Evolutionary conservation across 2,888 invertebrate genomes (phyloP).

Genomic region (Antheraea yamamai): DNA sequence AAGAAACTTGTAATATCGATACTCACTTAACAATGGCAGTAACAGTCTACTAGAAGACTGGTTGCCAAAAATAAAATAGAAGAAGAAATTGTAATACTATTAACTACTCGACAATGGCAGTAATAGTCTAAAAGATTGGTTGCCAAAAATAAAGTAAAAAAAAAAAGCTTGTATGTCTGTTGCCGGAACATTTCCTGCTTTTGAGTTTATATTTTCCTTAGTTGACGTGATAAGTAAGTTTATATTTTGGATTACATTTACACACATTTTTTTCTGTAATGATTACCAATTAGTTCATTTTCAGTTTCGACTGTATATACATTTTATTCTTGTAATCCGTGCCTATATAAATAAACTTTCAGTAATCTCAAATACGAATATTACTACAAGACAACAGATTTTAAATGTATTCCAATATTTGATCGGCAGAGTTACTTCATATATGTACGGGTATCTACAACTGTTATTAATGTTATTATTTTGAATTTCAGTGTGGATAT

Average conservation of each 20-base stretch:
- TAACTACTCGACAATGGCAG: too few relatives aligned
- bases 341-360: background rate
- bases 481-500: background rate
- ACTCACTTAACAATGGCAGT: too few relatives aligned
- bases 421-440: background rate
- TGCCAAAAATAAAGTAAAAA: too few relatives aligned
- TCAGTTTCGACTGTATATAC: background rate
- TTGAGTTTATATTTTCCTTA: slow-evolving; percentile 54
- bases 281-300: background rate
- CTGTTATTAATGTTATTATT: background rate
- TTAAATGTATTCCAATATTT: background rate
- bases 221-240: slow-evolving; percentile 56
- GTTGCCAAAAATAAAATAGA: too few relatives aligned
- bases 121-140: too few relatives aligned
- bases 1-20: too few relatives aligned
- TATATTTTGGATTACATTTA: background rate
- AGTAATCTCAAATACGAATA: background rate
- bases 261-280: background rate
- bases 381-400: background rate
- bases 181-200: slow-evolving; percentile 56
- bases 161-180: slow-evolving; percentile 43
- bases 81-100: too few relatives aligned
- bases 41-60: too few relatives aligned
- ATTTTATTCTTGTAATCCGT: background rate
- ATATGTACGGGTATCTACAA: background rate